These are phyloP conservation scores for Macrostomum lignano DNA, from an alignment of 1,140 invertebrate genomes.

Conservation along the genomic window DNA sequence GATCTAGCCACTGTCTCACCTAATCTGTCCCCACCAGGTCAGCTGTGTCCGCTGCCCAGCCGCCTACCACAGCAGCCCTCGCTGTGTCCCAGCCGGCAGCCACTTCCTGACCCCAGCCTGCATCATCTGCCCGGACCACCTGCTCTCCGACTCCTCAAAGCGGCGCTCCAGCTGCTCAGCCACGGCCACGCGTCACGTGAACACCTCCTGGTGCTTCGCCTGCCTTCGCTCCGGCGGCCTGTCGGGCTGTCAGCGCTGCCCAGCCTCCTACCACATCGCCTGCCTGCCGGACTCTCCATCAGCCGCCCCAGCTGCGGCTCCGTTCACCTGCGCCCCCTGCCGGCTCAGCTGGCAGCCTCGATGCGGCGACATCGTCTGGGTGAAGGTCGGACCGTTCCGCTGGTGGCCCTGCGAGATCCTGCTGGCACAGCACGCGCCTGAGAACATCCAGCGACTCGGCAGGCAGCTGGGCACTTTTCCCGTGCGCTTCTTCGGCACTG, in stretches of 20 bases:
- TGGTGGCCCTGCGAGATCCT: conserved; percentile 77
- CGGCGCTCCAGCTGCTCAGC: neutral
- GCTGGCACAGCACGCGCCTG: conserved; percentile 51
- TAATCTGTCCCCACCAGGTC: conserved; percentile 14
- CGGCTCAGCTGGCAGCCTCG: too few species aligned
- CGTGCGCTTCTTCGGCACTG: conserved; percentile 61
- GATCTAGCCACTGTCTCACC: too few species aligned
- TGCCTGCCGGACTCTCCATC: too few species aligned
- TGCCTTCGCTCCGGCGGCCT: conserved; percentile 40
- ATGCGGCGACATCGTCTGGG: too few species aligned
- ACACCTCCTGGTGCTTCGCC: conserved; percentile 5
- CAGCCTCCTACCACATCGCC: conserved; percentile 56
- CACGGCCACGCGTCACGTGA: too few species aligned
- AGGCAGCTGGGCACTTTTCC: conserved; percentile 59
- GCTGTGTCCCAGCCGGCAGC: conserved; percentile 63
- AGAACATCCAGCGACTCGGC: conserved; percentile 40
- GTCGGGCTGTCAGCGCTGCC: conserved; percentile 70
- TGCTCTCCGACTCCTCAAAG: too few species aligned
- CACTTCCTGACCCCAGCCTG: too few species aligned
- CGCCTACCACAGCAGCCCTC: conserved; percentile 52
- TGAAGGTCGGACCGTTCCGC: conserved; percentile 18
- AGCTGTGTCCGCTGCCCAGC: conserved; percentile 59
- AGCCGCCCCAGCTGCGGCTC: too few species aligned
- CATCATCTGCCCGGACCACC: neutral
- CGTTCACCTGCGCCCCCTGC: too few species aligned